Conservation (phyloP, 2,888 invertebrate genomes). For the Mycalesis mineus region DNA sequence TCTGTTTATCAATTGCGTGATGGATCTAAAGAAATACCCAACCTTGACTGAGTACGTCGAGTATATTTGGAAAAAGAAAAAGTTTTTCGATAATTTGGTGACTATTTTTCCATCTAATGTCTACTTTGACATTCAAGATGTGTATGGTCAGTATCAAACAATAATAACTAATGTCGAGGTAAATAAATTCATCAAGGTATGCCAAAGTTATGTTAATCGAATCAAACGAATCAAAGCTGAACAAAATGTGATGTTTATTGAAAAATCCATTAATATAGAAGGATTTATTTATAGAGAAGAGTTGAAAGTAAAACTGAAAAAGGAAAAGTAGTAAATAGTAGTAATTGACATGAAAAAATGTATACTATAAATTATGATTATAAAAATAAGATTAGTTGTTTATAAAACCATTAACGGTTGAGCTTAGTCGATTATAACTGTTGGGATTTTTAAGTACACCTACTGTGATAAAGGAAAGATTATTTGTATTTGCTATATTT, state of each 20-base stretch:
- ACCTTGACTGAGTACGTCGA: constrained; percentile 26
- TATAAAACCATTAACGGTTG: no score
- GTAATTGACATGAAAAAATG: no score
- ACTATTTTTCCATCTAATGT: constrained; percentile 30
- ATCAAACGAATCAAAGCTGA: constrained; percentile 34
- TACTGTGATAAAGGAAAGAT: no score
- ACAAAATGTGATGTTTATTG: constrained; percentile 27
- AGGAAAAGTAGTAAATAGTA: no score
- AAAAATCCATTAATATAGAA: constrained; percentile 24
- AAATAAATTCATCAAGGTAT: constrained; percentile 2
- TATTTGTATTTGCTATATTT: no score
- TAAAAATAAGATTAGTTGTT: no score
- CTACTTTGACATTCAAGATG: background rate
- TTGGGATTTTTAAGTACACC: no score
- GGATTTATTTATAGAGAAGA: no score
- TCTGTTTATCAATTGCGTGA: constrained; percentile 28
- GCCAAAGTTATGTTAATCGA: constrained; percentile 26
- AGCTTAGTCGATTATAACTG: no score
- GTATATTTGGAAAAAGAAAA: constrained; percentile 29
- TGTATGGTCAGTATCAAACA: constrained; percentile 24
- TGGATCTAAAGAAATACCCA: constrained; percentile 26
- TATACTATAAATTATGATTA: no score
- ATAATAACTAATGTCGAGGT: constrained; percentile 21
- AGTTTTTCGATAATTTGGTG: constrained; percentile 24
- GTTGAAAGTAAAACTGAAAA: no score